Conservation (phyloP, 2,888 invertebrate genomes). For the Dynastes hyllus region DNA sequence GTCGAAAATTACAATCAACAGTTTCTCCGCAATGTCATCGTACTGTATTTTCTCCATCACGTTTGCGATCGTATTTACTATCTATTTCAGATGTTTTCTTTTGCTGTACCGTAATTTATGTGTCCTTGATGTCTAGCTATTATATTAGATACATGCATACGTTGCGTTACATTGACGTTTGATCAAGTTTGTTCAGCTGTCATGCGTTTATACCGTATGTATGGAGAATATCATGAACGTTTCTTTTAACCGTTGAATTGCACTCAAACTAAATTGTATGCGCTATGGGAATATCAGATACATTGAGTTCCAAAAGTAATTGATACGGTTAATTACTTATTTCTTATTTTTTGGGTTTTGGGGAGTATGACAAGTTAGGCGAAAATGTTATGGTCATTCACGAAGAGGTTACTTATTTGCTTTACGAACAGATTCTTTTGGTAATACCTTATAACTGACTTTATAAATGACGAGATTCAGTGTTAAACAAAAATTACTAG, state of each 20-base stretch:
- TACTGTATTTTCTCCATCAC: constrained; percentile 23
- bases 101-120: constrained; percentile 21
- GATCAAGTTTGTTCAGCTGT: constrained; percentile 5
- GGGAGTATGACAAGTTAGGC: too few species aligned
- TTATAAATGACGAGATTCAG: too few species aligned
- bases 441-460: too few species aligned
- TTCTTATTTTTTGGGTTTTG: too few species aligned
- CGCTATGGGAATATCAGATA: background rate
- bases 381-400: too few species aligned
- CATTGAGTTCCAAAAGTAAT: too few species aligned
- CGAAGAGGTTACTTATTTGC: too few species aligned
- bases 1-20: constrained; percentile 8
- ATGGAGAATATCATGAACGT: constrained; percentile 5
- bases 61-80: constrained; percentile 11
- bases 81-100: constrained; percentile 14
- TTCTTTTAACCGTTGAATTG: background rate
- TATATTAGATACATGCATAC: background rate
- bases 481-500: too few species aligned
- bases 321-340: too few species aligned
- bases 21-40: constrained; percentile 4
- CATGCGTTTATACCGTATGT: background rate
- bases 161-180: background rate
- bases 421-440: too few species aligned
- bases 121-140: constrained; percentile 22
- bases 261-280: background rate